Percentiles rank a stretch among this genome's conserved stretches.
phyloP scores from a whole-genome alignment of 2,888 invertebrate species.

The Sturmia bella region DNA sequence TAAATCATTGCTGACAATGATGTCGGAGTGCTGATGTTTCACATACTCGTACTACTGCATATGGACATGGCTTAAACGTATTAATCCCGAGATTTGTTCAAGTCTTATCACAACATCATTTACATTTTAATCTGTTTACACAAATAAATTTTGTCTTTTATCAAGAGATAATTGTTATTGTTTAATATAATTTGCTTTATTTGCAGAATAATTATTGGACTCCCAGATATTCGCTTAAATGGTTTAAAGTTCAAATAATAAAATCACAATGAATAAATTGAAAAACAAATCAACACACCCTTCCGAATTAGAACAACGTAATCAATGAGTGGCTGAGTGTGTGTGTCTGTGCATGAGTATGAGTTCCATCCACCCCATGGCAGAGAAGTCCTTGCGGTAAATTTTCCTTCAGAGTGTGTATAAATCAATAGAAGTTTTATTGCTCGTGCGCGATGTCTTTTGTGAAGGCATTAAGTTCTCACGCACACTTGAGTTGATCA shows the following conservation, averaged over 20 bases:
- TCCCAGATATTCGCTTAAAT: background rate
- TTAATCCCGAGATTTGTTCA: conserved; percentile 52
- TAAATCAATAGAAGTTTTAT: conserved; percentile 71
- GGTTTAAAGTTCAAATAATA: conserved; percentile 38
- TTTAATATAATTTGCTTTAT: conserved; percentile 27
- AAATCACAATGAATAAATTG: conserved; percentile 42
- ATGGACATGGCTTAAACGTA: conserved; percentile 27
- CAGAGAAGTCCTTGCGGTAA: background rate
- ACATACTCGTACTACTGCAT: background rate
- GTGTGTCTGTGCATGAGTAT: background rate
- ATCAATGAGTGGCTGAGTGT: background rate
- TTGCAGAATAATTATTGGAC: conserved; percentile 15
- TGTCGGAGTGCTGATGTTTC: conserved; percentile 68
- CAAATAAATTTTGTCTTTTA: conserved; percentile 20
- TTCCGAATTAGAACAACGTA: conserved; percentile 1
- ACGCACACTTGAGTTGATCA: conserved; percentile 76
- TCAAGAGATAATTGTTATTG: conserved; percentile 13
- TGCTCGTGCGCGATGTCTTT: conserved; percentile 63
- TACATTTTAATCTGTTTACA: conserved; percentile 51
- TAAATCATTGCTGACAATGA: conserved; percentile 77
- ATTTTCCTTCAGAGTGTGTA: conserved; percentile 43
- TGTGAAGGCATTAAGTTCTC: conserved; percentile 63
- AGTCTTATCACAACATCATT: conserved; percentile 38
- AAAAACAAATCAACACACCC: conserved; percentile 52
- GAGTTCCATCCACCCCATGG: conserved; percentile 26